Conservation (phyloP, 2,113 vertebrate genomes). For the Eupsittula cactorum region DNA sequence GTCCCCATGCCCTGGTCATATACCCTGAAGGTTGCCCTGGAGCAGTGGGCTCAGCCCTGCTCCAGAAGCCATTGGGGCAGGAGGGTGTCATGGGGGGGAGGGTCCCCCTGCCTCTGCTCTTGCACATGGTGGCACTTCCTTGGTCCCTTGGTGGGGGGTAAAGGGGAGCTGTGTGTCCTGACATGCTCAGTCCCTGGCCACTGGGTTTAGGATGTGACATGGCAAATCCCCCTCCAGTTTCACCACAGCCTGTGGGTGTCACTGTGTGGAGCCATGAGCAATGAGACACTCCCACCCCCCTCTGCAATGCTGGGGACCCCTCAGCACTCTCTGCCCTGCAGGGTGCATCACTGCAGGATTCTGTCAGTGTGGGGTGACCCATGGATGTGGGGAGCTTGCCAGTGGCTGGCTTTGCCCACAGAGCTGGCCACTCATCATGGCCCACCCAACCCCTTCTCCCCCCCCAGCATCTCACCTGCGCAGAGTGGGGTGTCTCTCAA, state of each 20-base stretch:
- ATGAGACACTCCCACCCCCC: background rate
- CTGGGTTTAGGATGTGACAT: background rate
- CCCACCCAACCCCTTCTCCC: no score
- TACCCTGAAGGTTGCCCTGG: background rate
- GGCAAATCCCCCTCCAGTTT: background rate
- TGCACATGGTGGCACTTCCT: background rate
- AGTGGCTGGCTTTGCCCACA: background rate
- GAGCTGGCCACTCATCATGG: no score
- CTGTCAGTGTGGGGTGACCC: background rate
- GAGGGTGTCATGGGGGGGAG: background rate
- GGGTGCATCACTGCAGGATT: background rate
- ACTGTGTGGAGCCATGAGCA: background rate
- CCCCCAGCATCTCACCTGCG: no score
- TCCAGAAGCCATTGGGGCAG: background rate
- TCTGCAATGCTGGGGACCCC: background rate
- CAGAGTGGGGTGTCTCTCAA: no score
- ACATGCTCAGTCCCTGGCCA: background rate
- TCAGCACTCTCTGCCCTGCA: background rate
- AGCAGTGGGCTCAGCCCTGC: background rate
- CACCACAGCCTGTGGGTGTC: background rate
- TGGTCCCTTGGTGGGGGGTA: background rate
- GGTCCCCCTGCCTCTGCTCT: background rate
- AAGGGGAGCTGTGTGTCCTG: background rate
- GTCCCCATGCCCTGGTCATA: fast-evolving
- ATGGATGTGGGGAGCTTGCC: background rate